Percentiles rank a stretch among this genome's conserved stretches.
phyloP scores from a whole-genome alignment of 1,140 invertebrate genomes.

The Brachionus paranguensis region DNA sequence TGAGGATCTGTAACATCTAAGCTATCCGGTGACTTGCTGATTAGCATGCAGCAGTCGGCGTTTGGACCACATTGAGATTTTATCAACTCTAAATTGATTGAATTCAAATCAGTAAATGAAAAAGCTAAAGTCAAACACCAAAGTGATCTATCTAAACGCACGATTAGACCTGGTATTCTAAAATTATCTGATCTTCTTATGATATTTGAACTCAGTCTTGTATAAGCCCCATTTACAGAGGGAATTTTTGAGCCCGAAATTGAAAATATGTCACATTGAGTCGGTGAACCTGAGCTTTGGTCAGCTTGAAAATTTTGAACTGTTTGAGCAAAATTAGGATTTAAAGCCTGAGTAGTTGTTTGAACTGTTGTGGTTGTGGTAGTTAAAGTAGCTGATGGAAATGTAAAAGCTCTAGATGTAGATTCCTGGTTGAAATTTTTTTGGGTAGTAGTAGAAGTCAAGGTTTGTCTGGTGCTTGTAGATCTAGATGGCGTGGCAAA shows the following conservation, averaged over 20 bases:
- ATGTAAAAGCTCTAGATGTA: neutral
- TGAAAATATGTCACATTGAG: neutral
- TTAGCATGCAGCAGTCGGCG: neutral
- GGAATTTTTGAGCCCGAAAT: neutral
- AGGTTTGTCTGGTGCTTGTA: neutral
- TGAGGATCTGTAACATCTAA: neutral
- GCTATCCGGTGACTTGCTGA: neutral
- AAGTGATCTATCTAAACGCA: neutral
- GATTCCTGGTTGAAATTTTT: neutral
- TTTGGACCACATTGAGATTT: neutral
- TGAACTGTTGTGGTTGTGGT: neutral
- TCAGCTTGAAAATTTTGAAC: neutral
- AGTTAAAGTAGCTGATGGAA: neutral
- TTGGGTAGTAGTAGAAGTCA: neutral
- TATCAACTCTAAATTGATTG: neutral
- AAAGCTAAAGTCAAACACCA: slow-evolving; percentile 27
- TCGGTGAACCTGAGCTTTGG: neutral
- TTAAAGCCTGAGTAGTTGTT: neutral
- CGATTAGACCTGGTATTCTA: slow-evolving; percentile 22
- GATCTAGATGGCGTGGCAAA: neutral
- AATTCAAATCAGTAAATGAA: neutral
- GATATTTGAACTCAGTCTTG: neutral
- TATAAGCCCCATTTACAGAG: neutral
- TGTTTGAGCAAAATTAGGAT: neutral
- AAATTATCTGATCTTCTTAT: slow-evolving; percentile 29